Evolutionary conservation across 2,888 invertebrate species (phyloP).

Genomic region (Cephus sareptanus): DNA sequence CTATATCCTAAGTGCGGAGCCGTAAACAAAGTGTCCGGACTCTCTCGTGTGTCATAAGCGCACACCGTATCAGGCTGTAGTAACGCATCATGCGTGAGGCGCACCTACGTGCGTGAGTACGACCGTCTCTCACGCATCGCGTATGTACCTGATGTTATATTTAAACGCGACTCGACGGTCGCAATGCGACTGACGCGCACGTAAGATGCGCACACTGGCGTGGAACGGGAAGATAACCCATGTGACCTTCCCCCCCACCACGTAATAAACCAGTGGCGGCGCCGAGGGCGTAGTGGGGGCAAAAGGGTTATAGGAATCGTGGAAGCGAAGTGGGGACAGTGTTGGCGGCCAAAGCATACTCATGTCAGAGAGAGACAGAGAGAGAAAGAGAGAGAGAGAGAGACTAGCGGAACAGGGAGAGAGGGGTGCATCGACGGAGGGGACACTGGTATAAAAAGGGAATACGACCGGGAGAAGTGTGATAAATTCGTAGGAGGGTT

Average conservation of each 20-base stretch:
- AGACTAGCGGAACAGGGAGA: slow-evolving; percentile 5
- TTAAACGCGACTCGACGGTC: slow-evolving; percentile 34
- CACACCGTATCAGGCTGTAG: neutral
- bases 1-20: neutral
- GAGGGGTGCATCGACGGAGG: slow-evolving; percentile 9
- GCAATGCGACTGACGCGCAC: slow-evolving; percentile 44
- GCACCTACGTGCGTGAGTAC: neutral
- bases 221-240: slow-evolving; percentile 51
- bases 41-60: neutral
- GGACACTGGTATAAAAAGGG: neutral
- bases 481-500: slow-evolving; percentile 19
- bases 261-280: slow-evolving; percentile 17
- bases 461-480: slow-evolving; percentile 14
- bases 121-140: neutral
- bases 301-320: slow-evolving; percentile 5
- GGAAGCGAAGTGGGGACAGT: slow-evolving; percentile 9
- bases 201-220: slow-evolving; percentile 47
- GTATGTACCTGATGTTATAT: slow-evolving; percentile 6
- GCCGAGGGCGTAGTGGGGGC: slow-evolving; percentile 18
- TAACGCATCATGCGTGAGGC: neutral
- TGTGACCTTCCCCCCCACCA: slow-evolving; percentile 45
- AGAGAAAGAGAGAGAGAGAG: slow-evolving; percentile 5
- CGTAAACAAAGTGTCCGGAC: neutral
- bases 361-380: slow-evolving; percentile 6
- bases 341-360: neutral